A percentile compares a stretch with the other conserved stretches of the same genome.
phyloP scores from a whole-genome alignment of 2,113 vertebrate species.

The Poecilia latipinna region DNA sequence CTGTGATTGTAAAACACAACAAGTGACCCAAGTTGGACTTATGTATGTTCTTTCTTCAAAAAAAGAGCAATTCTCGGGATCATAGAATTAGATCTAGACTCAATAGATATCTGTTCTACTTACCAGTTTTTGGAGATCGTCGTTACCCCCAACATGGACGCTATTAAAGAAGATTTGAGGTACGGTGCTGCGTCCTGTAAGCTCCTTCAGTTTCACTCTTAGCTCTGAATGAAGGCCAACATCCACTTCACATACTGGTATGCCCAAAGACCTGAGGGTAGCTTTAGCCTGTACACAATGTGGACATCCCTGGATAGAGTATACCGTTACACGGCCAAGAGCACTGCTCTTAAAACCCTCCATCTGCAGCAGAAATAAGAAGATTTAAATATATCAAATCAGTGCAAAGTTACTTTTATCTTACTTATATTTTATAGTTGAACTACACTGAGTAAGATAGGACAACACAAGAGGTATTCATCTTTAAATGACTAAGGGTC shows the following conservation, averaged over 20 bases:
- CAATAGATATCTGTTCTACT: slow-evolving; percentile 23
- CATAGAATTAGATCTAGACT: not conserved
- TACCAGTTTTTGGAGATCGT: slow-evolving; percentile 80
- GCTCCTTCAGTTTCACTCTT: slow-evolving; percentile 64
- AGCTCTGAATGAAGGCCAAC: slow-evolving; percentile 70
- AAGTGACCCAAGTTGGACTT: not conserved
- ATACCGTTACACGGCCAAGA: slow-evolving; percentile 77
- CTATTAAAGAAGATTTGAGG: slow-evolving; percentile 85
- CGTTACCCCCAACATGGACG: slow-evolving; percentile 76
- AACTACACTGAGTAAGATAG: not conserved
- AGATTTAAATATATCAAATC: not conserved
- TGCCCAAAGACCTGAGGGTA: slow-evolving; percentile 62
- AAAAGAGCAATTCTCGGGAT: not conserved
- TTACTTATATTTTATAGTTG: not conserved
- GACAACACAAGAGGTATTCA: not conserved
- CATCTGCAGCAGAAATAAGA: slow-evolving; percentile 61
- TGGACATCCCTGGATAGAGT: slow-evolving; percentile 79
- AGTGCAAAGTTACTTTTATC: not conserved
- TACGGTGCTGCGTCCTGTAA: slow-evolving; percentile 75
- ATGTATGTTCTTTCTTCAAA: not conserved
- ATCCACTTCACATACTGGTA: slow-evolving; percentile 77
- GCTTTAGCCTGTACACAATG: slow-evolving; percentile 79
- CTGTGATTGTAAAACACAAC: slow-evolving; percentile 46
- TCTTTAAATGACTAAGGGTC: too few species aligned
- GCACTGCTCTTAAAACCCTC: slow-evolving; percentile 43